Conservation (phyloP, 2,888 invertebrate species). For the Oscheius onirici region DNA sequence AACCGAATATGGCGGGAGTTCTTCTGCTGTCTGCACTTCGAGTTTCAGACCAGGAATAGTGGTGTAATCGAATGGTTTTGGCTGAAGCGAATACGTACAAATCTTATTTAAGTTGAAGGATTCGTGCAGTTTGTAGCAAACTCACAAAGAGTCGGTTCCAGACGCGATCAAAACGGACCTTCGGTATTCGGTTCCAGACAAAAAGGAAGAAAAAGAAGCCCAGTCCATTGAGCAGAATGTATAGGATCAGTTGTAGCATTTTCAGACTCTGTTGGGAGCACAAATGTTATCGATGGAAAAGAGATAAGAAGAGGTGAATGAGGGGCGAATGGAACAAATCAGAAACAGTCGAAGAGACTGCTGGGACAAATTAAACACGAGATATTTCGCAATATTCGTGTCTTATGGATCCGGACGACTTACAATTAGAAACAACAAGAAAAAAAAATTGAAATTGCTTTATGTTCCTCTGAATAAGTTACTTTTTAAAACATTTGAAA, state of each 20-base stretch:
- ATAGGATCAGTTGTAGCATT: conserved; percentile 44
- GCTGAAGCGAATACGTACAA: conserved; percentile 43
- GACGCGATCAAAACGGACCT: conserved; percentile 40
- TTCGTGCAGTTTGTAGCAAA: too few relatives aligned
- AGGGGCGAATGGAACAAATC: too few relatives aligned
- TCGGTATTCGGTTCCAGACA: conserved; percentile 52
- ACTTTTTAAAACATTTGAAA: conserved; percentile 7
- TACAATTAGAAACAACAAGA: background rate
- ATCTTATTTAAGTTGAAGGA: too few relatives aligned
- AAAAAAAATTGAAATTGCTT: background rate
- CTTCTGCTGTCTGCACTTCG: conserved; percentile 34
- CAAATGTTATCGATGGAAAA: too few relatives aligned
- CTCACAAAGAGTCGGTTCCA: conserved; percentile 24
- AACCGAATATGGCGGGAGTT: conserved; percentile 30
- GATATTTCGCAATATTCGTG: too few relatives aligned
- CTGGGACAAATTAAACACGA: too few relatives aligned
- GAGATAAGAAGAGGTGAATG: too few relatives aligned
- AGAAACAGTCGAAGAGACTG: too few relatives aligned
- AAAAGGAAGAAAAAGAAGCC: conserved; percentile 53
- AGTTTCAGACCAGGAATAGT: conserved; percentile 61
- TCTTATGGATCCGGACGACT: too few relatives aligned
- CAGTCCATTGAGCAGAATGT: conserved; percentile 48
- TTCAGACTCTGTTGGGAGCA: background rate
- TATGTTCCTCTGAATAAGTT: conserved; percentile 6
- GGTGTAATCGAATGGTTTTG: conserved; percentile 60